Percentiles rank a stretch among this genome's conserved stretches.
phyloP scores from a whole-genome alignment of 2,113 vertebrate genomes.

The Fukomys damarensis region DNA sequence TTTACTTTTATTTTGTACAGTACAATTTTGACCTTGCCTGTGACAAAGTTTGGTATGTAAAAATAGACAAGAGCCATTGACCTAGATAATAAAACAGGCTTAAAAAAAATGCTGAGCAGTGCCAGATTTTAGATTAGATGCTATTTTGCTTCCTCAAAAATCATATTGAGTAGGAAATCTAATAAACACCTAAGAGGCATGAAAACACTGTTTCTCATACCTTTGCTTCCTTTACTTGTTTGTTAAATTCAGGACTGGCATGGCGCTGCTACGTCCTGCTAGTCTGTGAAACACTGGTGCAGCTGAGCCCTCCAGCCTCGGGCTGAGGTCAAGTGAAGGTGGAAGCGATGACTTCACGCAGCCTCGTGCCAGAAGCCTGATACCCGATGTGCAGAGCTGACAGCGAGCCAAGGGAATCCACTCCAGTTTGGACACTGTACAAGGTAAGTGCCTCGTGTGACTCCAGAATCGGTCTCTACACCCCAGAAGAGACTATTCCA shows the following conservation, averaged over 20 bases:
- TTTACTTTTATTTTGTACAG: constrained; percentile 10
- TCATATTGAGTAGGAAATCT: neutral
- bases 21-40: constrained; percentile 41
- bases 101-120: neutral
- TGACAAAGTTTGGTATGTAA: neutral
- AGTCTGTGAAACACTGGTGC: constrained; percentile 41
- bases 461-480: neutral
- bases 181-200: neutral
- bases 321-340: constrained; percentile 75
- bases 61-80: constrained; percentile 39
- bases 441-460: constrained; percentile 75
- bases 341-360: constrained; percentile 69
- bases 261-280: neutral
- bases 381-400: constrained; percentile 56
- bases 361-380: constrained; percentile 67
- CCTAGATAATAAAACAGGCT: constrained; percentile 46
- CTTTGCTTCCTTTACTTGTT: constrained; percentile 22
- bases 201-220: constrained; percentile 22
- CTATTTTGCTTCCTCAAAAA: constrained; percentile 49
- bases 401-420: constrained; percentile 80
- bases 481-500: constrained; percentile 76
- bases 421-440: constrained; percentile 76
- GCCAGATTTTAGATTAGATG: neutral
- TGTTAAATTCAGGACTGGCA: constrained; percentile 15
- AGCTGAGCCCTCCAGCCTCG: constrained; percentile 29